These are phyloP conservation scores for Hymenochirus boettgeri DNA, from an alignment of 2,113 vertebrate species.

Conservation along the genomic window DNA sequence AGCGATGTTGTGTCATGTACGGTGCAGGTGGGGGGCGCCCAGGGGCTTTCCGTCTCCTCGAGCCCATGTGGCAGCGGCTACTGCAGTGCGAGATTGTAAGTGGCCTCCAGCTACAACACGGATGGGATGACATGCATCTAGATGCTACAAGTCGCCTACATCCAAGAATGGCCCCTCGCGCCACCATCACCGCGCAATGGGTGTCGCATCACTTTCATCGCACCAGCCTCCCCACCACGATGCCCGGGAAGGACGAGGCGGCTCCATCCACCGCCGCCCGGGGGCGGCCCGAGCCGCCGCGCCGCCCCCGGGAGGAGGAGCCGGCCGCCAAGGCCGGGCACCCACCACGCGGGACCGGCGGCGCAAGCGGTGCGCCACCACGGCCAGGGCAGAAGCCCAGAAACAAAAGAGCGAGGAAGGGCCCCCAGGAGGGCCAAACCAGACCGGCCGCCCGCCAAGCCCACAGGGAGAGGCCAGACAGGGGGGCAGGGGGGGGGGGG, in stretches of 20 bases:
- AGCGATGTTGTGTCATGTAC: not conserved
- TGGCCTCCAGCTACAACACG: conserved; percentile 89
- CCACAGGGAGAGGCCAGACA: conserved; percentile 55
- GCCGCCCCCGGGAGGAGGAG: conserved; percentile 48
- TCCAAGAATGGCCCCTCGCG: conserved; percentile 63
- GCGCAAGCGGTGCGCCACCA: conserved; percentile 43
- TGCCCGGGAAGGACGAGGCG: conserved; percentile 47
- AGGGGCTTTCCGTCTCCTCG: conserved; percentile 48
- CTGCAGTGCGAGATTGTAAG: conserved; percentile 74
- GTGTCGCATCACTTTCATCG: conserved; percentile 34
- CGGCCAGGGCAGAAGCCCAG: conserved; percentile 53
- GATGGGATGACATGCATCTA: conserved; percentile 90
- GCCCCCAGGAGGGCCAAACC: conserved; percentile 53
- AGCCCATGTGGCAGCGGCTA: conserved; percentile 58
- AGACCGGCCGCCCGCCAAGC: conserved; percentile 65
- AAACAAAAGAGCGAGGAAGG: conserved; percentile 64
- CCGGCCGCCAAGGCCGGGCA: conserved; percentile 1
- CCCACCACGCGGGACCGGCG: conserved; percentile 22
- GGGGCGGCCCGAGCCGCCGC: conserved; percentile 54
- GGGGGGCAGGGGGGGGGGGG: too few relatives aligned
- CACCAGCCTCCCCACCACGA: conserved; percentile 57
- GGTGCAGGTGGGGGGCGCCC: conserved; percentile 41
- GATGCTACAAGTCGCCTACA: conserved; percentile 80
- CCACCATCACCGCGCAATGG: conserved; percentile 41
- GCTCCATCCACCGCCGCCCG: conserved; percentile 58